Evolutionary conservation across 2,113 vertebrate genomes (phyloP).

Genomic region (Ahaetulla prasina): DNA sequence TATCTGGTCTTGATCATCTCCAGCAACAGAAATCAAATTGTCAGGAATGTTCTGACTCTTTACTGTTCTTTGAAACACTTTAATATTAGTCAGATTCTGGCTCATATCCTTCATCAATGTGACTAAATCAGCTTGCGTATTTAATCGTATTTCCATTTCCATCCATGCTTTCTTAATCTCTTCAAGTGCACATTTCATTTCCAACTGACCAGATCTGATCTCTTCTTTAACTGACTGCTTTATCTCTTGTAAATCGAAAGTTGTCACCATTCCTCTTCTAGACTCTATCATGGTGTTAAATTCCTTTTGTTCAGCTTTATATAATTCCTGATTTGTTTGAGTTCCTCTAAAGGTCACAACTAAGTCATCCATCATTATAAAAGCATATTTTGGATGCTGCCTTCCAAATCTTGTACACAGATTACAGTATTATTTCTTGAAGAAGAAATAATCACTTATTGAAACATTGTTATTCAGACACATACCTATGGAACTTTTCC

Average conservation of each 20-base stretch:
- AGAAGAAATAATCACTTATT: not conserved
- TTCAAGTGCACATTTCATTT: slow-evolving; percentile 57
- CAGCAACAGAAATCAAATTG: slow-evolving; percentile 24
- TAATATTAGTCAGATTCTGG: slow-evolving; percentile 55
- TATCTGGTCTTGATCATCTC: slow-evolving; percentile 42
- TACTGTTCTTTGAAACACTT: slow-evolving; percentile 55
- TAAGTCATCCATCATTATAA: slow-evolving; percentile 40
- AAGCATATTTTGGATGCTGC: not conserved
- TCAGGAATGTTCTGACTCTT: slow-evolving; percentile 48
- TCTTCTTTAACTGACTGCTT: slow-evolving; percentile 60
- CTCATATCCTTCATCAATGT: slow-evolving; percentile 63
- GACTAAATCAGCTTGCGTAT: slow-evolving; percentile 54
- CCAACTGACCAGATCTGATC: slow-evolving; percentile 56
- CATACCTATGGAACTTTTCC: not conserved
- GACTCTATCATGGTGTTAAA: slow-evolving; percentile 40
- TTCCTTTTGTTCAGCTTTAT: slow-evolving; percentile 53
- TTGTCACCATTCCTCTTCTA: slow-evolving; percentile 43
- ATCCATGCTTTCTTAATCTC: slow-evolving; percentile 59
- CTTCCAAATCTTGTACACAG: not conserved
- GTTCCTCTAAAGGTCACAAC: slow-evolving; percentile 45
- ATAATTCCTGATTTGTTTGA: slow-evolving; percentile 42
- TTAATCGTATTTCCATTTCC: slow-evolving; percentile 61
- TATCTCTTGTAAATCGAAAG: slow-evolving; percentile 52
- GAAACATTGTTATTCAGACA: not conserved
- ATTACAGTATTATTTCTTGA: not conserved